phyloP scores from a whole-genome alignment of 2,797 vertebrate genomes.

The Carapus acus region DNA sequence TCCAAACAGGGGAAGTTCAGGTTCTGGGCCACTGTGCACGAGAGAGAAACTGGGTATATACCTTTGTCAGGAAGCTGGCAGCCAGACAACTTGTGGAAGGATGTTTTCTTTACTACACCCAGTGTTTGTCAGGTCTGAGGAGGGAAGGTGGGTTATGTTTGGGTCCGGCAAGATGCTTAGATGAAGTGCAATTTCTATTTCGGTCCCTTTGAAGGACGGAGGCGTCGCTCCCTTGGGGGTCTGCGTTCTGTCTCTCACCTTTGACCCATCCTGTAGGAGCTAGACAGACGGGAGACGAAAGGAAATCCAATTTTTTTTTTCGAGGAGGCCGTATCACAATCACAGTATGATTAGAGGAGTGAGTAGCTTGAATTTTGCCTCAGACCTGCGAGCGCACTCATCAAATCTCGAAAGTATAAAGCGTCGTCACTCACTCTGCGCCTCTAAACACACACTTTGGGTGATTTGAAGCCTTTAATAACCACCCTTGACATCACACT shows the following conservation, averaged over 20 bases:
- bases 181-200: slow-evolving; percentile 57
- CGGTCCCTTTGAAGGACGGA: slow-evolving; percentile 40
- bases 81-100: slow-evolving; percentile 53
- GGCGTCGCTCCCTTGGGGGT: slow-evolving; percentile 39
- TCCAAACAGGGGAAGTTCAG: slow-evolving; percentile 59
- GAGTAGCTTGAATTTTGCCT: no score
- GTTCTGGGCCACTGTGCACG: slow-evolving; percentile 41
- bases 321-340: no score
- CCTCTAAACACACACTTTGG: no score
- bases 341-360: no score
- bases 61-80: slow-evolving; percentile 66
- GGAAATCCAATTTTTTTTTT: slow-evolving; percentile 22
- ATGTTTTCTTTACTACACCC: slow-evolving; percentile 70
- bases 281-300: slow-evolving; percentile 20
- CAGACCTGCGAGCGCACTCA: no score
- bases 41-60: slow-evolving; percentile 34
- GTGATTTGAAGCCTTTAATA: background rate
- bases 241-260: slow-evolving; percentile 48
- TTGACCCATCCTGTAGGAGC: slow-evolving; percentile 42
- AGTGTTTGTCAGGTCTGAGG: slow-evolving; percentile 58
- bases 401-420: no score
- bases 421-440: no score
- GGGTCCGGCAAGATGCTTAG: slow-evolving; percentile 42
- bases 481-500: background rate
- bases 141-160: slow-evolving; percentile 44